A percentile compares a stretch with the other conserved stretches of the same genome.
These are phyloP conservation scores for Thelaira solivaga DNA, from an alignment of 2,888 invertebrate species.

Conservation along the genomic window DNA sequence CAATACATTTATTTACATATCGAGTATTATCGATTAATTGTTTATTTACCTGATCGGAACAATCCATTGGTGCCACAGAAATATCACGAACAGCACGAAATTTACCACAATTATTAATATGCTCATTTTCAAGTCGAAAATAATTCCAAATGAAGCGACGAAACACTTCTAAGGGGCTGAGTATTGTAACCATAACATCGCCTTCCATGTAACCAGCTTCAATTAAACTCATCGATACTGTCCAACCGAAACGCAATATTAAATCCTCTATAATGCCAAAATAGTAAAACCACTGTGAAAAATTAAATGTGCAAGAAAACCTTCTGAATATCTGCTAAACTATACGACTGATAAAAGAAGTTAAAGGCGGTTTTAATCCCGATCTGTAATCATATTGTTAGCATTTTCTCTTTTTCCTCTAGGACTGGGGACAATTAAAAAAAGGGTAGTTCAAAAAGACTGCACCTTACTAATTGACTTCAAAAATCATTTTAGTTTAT, in stretches of 20 bases:
- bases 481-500: no score
- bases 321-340: no score
- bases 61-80: constrained; percentile 86
- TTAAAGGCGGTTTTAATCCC: no score
- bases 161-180: constrained; percentile 84
- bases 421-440: no score
- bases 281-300: constrained; percentile 84
- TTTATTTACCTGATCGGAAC: constrained; percentile 81
- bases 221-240: constrained; percentile 83
- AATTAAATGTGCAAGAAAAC: no score
- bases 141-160: constrained; percentile 92
- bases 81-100: constrained; percentile 93
- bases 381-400: no score
- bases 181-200: constrained; percentile 83
- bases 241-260: constrained; percentile 87
- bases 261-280: constrained; percentile 90
- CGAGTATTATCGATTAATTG: not conserved
- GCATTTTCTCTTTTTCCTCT: no score
- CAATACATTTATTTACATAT: not conserved
- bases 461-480: no score
- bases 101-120: constrained; percentile 92
- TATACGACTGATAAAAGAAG: no score
- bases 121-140: constrained; percentile 92
- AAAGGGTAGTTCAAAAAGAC: no score
- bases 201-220: constrained; percentile 81